Conservation (phyloP, 2,797 vertebrate species). For the Propithecus deckenii region DNA sequence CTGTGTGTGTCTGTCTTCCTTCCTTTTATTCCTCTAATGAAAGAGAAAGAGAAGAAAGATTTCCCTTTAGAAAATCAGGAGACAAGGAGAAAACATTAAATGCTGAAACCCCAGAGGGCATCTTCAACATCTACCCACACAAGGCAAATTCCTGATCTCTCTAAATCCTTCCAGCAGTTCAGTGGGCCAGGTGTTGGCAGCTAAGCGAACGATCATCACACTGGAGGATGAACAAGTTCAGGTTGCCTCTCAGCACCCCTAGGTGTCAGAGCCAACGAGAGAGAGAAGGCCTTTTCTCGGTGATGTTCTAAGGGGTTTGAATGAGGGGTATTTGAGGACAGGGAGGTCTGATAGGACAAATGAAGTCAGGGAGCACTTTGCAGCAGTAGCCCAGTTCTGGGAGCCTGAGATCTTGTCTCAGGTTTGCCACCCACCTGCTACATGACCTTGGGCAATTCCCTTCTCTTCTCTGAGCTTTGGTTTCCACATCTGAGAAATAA, state of each 20-base stretch:
- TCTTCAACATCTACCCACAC: background rate
- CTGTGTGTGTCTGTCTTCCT: constrained; percentile 59
- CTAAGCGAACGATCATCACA: background rate
- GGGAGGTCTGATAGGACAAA: background rate
- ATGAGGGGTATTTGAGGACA: background rate
- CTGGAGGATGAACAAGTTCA: background rate
- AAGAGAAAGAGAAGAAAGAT: constrained; percentile 62
- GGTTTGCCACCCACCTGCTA: too few relatives aligned
- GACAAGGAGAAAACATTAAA: background rate
- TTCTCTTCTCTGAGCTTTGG: background rate
- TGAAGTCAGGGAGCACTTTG: too few relatives aligned
- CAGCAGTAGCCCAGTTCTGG: too few relatives aligned
- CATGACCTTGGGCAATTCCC: background rate
- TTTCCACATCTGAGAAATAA: background rate
- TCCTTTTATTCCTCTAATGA: constrained; percentile 68
- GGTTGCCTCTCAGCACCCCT: background rate
- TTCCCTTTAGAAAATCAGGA: constrained; percentile 51
- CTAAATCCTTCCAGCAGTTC: background rate
- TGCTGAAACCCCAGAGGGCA: constrained; percentile 41
- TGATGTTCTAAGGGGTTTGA: background rate
- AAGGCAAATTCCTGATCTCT: constrained; percentile 25
- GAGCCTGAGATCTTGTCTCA: background rate
- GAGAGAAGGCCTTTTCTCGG: background rate
- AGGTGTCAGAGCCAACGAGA: background rate
- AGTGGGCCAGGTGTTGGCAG: background rate